Evolutionary conservation across 2,888 invertebrate species (phyloP).

Genomic region (Aethes cnicana): DNA sequence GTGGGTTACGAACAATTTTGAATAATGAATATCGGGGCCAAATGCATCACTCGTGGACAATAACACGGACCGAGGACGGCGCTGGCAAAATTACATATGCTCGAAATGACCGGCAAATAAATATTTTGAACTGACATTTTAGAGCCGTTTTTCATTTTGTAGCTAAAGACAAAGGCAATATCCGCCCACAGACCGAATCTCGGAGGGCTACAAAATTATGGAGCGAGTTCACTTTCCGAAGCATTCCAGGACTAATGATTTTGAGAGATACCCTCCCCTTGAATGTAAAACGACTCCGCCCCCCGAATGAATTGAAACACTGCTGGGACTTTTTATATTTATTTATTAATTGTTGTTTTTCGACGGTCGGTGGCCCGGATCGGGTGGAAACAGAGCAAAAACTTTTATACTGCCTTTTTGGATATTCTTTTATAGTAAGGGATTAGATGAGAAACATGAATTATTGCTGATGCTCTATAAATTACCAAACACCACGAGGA

Average conservation of each 20-base stretch:
- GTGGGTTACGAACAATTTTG: conserved; percentile 52
- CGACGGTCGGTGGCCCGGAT: conserved; percentile 61
- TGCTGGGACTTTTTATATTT: conserved; percentile 62
- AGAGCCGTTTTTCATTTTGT: conserved; percentile 60
- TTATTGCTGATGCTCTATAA: conserved; percentile 31
- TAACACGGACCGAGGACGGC: conserved; percentile 61
- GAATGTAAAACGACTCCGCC: conserved; percentile 81
- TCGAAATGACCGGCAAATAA: conserved; percentile 67
- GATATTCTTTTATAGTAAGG: conserved; percentile 29
- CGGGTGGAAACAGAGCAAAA: conserved; percentile 46
- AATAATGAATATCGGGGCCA: conserved; percentile 56
- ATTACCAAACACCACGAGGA: conserved; percentile 13
- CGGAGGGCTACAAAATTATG: conserved; percentile 74
- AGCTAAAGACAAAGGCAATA: conserved; percentile 74
- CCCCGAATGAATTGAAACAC: conserved; percentile 80
- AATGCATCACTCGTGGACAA: conserved; percentile 64
- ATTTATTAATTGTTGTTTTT: conserved; percentile 79
- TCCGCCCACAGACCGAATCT: conserved; percentile 66
- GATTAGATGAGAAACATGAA: conserved; percentile 34
- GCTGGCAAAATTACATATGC: conserved; percentile 65
- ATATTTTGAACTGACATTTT: conserved; percentile 72
- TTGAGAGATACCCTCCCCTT: conserved; percentile 79
- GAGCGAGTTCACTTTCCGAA: conserved; percentile 64
- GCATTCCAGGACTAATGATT: conserved; percentile 80
- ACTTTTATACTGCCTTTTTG: conserved; percentile 35